A percentile compares a stretch with the other conserved stretches of the same genome.
These are phyloP conservation scores for Myoxocephalus aenaeus DNA, from an alignment of 2,797 vertebrate genomes.

Conservation along the genomic window DNA sequence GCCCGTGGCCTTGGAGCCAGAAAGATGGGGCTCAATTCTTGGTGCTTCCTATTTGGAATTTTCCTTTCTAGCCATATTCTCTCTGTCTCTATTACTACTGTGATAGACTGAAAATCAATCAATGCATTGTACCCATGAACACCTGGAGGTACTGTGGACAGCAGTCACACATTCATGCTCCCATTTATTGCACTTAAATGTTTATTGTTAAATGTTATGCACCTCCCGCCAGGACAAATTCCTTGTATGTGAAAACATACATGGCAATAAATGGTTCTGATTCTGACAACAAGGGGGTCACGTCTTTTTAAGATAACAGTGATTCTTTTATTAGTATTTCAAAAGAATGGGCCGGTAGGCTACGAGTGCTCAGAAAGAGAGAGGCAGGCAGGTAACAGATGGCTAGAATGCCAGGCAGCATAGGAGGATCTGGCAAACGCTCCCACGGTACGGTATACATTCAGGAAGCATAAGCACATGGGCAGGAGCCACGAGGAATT, in stretches of 20 bases:
- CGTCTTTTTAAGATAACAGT: not conserved
- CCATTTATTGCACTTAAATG: no score
- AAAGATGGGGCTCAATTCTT: not conserved
- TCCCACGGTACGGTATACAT: not conserved
- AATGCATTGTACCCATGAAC: no score
- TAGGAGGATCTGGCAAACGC: slow-evolving; percentile 8
- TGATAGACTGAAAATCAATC: no score
- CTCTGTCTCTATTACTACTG: no score
- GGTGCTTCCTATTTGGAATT: no score
- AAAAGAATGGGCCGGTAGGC: not conserved
- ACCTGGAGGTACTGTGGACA: not conserved
- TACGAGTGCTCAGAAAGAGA: not conserved
- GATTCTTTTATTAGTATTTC: not conserved
- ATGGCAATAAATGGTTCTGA: no score
- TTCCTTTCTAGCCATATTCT: not conserved
- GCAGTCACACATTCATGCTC: no score
- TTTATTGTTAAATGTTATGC: no score
- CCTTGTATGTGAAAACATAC: no score
- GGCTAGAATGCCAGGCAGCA: not conserved
- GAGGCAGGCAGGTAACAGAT: slow-evolving; percentile 19
- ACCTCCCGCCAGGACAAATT: no score
- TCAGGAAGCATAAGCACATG: not conserved
- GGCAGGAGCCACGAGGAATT: not conserved
- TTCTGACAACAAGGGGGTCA: not conserved
- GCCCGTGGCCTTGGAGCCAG: not conserved